phyloP scores from a whole-genome alignment of 2,888 invertebrate species.

The Elegia similella region DNA sequence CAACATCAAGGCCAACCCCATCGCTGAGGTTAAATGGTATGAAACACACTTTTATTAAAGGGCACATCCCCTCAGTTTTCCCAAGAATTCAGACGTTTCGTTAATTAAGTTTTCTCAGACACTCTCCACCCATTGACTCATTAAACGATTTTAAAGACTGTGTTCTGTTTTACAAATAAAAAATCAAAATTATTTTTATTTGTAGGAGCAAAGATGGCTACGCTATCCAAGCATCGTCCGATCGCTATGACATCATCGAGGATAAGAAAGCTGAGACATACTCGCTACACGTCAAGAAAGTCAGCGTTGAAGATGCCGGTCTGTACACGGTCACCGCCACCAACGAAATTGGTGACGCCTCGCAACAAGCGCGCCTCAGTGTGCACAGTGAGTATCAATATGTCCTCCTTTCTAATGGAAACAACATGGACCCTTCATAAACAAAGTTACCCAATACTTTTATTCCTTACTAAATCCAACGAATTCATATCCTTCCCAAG shows the following conservation, averaged over 20 bases:
- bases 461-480: too few species aligned
- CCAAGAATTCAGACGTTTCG: too few species aligned
- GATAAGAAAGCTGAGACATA: constrained; percentile 84
- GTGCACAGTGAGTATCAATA: constrained; percentile 84
- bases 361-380: constrained; percentile 85
- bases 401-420: too few species aligned
- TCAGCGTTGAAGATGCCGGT: constrained; percentile 88
- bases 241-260: constrained; percentile 79
- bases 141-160: too few species aligned
- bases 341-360: constrained; percentile 88
- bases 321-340: constrained; percentile 89
- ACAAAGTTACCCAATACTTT: too few species aligned
- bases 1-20: constrained; percentile 93
- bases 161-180: too few species aligned
- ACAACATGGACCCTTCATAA: too few species aligned
- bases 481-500: too few species aligned
- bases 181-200: background rate
- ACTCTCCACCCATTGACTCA: too few species aligned
- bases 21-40: constrained; percentile 92
- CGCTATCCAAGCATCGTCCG: constrained; percentile 79
- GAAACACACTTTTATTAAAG: constrained; percentile 20
- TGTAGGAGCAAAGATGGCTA: constrained; percentile 84
- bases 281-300: constrained; percentile 86
- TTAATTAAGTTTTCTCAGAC: too few species aligned
- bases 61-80: background rate